Evolutionary conservation across 2,113 vertebrate species (phyloP), one percentile per base, ranked within the genome.

Genomic region (Dryoscopus gambensis): DNA sequence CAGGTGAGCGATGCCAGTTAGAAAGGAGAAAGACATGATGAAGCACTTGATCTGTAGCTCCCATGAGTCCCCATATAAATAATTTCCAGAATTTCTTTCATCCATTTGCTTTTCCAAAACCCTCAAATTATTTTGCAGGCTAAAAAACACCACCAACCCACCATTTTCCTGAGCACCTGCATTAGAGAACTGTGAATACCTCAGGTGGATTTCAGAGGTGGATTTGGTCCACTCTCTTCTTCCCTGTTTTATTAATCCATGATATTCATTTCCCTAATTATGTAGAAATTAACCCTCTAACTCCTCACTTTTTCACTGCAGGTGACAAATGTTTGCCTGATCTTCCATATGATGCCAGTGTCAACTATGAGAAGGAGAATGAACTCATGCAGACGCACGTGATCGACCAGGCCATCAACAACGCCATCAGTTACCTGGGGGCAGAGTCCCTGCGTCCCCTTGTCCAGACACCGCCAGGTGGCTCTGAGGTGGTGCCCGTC

Each of bases 371-470:
- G 97, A 98, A 99, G 94, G 98, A 98, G 70, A 98, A 98, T 0
- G 99, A 99, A 62, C 97, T 99, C 80, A 99, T 99, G 98, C 99
- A 99, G 96, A 99, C 99, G 0, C 99, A 99, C 2, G 99, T 99
- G 85, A 99, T 99, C 24, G 99, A 99, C 98, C 99, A 99, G 97
- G 99, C 99, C 97, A 99, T 99, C 97, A 99, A 99, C 97, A 99
- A 99, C 0, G 99, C 99, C 97, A 99, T 99, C 97, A 99, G 98
- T 89, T 99, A 99, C 97, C 97, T 99, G 87, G 99, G 99, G 35
- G 99, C 99, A 2, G 99, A 99, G 96, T 99, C 99, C 10, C 97
- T 99, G 93, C 99, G 99, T 31, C 99, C 99, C 6, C 97, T 99
- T 49, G 98, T 99, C 69, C 99, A 99, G 98, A 99, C 99, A 12